Evolutionary conservation across 2,888 invertebrate species (phyloP).

Genomic region (Pammene aurita): DNA sequence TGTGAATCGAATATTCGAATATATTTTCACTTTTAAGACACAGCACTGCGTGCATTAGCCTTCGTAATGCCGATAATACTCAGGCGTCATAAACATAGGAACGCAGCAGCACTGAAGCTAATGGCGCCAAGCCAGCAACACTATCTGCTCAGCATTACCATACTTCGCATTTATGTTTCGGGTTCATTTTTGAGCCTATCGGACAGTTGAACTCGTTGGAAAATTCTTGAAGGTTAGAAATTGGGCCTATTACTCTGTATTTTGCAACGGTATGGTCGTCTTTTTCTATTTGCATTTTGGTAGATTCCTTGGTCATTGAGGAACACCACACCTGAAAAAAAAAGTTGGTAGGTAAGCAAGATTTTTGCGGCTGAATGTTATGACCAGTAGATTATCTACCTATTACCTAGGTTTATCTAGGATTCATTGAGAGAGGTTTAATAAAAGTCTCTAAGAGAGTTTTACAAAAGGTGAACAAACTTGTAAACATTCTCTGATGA

Average conservation of each 20-base stretch:
- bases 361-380: not conserved
- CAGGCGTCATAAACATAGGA: constrained; percentile 43
- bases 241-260: constrained; percentile 92
- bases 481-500: too few species aligned
- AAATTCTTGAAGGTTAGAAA: constrained; percentile 94
- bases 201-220: constrained; percentile 90
- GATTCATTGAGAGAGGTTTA: too few species aligned
- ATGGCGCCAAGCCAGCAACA: constrained; percentile 36
- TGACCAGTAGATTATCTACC: not conserved
- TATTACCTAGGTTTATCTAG: too few species aligned
- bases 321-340: constrained; percentile 92
- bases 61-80: constrained; percentile 6
- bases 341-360: not conserved
- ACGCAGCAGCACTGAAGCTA: constrained; percentile 45
- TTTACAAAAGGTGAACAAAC: too few species aligned
- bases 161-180: constrained; percentile 91
- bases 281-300: constrained; percentile 93
- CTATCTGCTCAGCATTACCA: constrained; percentile 84
- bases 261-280: constrained; percentile 96
- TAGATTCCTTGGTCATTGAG: constrained; percentile 92
- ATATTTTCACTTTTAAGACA: not conserved
- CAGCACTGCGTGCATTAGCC: not conserved
- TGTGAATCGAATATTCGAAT: not conserved
- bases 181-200: constrained; percentile 91
- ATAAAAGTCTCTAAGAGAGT: too few species aligned